Evolutionary conservation across 64 coral and sea anemone genomes (phyloP).

Genomic region (Montipora cactus): DNA sequence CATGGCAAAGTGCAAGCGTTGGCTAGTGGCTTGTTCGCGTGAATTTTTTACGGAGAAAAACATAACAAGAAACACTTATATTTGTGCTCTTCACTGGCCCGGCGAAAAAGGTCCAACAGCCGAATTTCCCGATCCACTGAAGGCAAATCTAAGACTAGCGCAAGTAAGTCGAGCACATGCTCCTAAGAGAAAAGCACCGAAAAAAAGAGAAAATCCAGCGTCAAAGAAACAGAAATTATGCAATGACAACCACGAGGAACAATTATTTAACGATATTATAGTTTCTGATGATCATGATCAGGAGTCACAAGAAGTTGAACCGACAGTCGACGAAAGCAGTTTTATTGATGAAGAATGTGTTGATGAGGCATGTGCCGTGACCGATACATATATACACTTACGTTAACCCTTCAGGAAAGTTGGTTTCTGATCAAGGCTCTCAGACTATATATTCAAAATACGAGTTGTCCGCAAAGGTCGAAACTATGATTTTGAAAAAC

Average conservation of each 20-base stretch:
- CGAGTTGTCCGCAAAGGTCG: slow-evolving; percentile 67
- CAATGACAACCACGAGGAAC: slow-evolving; percentile 11
- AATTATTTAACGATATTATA: slow-evolving; percentile 30
- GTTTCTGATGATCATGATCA: slow-evolving; percentile 33
- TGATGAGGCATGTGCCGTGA: slow-evolving; percentile 14
- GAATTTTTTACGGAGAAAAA: no score
- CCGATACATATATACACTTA: slow-evolving; percentile 4
- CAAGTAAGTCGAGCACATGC: slow-evolving; percentile 43
- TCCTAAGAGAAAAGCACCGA: slow-evolving; percentile 79
- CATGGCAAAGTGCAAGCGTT: slow-evolving; percentile 59
- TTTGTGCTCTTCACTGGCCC: slow-evolving; percentile 76
- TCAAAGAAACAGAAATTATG: slow-evolving; percentile 33
- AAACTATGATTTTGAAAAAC: slow-evolving; percentile 8
- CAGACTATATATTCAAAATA: slow-evolving; percentile 67
- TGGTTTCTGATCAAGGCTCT: slow-evolving; percentile 28
- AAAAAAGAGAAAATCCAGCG: slow-evolving; percentile 51
- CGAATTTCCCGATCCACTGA: slow-evolving; percentile 74
- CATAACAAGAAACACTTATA: no score
- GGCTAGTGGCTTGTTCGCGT: neutral
- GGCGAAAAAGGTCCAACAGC: slow-evolving; percentile 74
- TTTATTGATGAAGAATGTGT: slow-evolving; percentile 35
- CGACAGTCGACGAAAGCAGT: slow-evolving; percentile 35
- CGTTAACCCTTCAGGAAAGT: slow-evolving; percentile 23
- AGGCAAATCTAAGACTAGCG: slow-evolving; percentile 68
- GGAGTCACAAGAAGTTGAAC: slow-evolving; percentile 23